phyloP scores from a whole-genome alignment of 2,797 vertebrate genomes.

The Microhierax caerulescens region DNA sequence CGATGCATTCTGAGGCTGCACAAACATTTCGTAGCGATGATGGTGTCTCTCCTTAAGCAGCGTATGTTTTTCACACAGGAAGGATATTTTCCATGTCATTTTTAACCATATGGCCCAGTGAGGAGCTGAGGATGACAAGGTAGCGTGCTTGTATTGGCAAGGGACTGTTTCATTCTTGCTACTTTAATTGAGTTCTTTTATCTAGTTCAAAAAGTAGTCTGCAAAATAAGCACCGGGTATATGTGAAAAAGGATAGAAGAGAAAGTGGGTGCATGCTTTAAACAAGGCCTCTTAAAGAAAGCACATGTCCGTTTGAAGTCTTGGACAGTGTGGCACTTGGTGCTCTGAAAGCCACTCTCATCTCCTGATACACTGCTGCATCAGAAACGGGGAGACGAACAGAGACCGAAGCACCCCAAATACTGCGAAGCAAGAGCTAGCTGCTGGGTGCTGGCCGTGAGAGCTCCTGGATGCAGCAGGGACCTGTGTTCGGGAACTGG shows the following conservation, averaged over 20 bases:
- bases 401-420: not conserved
- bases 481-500: not conserved
- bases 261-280: not conserved
- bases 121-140: not conserved
- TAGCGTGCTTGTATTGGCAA: not conserved
- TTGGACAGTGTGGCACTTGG: not conserved
- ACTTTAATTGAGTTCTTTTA: constrained; percentile 47
- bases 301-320: fast-evolving
- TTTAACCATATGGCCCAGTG: not conserved
- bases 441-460: not conserved
- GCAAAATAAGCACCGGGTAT: not conserved
- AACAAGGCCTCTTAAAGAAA: not conserved
- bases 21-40: not conserved
- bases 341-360: not conserved
- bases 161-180: constrained; percentile 38
- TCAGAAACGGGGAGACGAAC: not conserved
- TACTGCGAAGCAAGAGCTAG: not conserved
- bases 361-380: not conserved
- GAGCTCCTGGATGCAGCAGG: not conserved
- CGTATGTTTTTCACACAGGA: not conserved
- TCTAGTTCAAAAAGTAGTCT: constrained; percentile 38
- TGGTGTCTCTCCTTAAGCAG: not conserved
- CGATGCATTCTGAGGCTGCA: not conserved
- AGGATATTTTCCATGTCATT: constrained; percentile 5
- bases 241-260: not conserved